Evolutionary conservation across 2,888 invertebrate genomes (phyloP), one percentile per base, ranked within the genome.

Genomic region (Venusia cambrica): DNA sequence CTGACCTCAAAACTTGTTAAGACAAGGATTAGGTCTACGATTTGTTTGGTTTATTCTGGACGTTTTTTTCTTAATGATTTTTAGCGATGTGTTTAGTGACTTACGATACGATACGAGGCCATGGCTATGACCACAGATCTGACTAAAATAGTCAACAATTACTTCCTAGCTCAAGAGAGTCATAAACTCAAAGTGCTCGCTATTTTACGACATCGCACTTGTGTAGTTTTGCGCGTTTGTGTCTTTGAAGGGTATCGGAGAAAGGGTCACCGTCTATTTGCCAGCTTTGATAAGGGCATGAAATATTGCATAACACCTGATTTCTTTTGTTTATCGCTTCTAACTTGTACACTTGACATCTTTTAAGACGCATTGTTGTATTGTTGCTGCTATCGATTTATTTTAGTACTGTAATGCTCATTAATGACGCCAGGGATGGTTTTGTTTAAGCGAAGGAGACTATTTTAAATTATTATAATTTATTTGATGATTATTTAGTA

Each of bases 151-250:
- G 56, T 34, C 34, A n/a, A 20, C 46, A 45, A 51, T 48, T 40
- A 49, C 61, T 69, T 69, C 65, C 63, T 54, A 70, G 69, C 68
- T 68, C 62, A 69, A 57, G 51, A 51, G 59, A 64, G 57, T 58
- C 65, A 51, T 70, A 39, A 40, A 39, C 17, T 30, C 28, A 19
- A 32, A 32, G 17, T 18, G 14, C 15, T 19, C 8, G 13, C 12
- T 7, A 19, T 36, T 40, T 45, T 17, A 45, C 25, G 39, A 45
- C 8, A 11, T 14, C 17, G 40, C 29, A 17, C 24, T 26, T 29
- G 16, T 14, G 17, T 25, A 29, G 37, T 14, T 15, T 22, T 24
- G 20, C 6, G 29, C 31, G 25, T 26, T 21, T 30, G 33, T 36
- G 19, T 38, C 29, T 38, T 25, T 22, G 34, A 38, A 41, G 38